Base-by-base conservation (phyloP, 2,113 vertebrate genomes). In the Calyptommatus sinebrachiatus region DNA sequence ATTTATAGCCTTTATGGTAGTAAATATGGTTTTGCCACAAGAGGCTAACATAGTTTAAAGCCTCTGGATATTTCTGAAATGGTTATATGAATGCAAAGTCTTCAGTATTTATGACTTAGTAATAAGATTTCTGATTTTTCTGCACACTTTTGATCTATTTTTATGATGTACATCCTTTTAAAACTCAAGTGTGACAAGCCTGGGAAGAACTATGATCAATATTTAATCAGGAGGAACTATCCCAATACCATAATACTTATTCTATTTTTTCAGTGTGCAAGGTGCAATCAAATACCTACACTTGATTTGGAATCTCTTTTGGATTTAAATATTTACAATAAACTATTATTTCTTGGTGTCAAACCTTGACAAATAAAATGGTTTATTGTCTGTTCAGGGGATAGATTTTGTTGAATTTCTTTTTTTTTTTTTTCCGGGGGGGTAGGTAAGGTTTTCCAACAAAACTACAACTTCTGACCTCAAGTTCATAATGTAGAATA, bases 221-320 rank as follows among this genome's bases (percentile, higher is more conserved):
- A 67, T 77, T 53, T 77, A 77, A 77, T 77, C 28, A 76, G 61
- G 41, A 76, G 46, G 68, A 26, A 53, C 21, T 77, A n/a, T 77
- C 63, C 63, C 45, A 68, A 50, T 67, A 77, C 9, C 53, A 11
- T 12, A 57, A 29, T 5, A 11, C 28, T 29, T 14, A 65, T 5
- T 29, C 31, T 28, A 16, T 76, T 20, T 28, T 53, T 57, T 68
- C 68, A 12, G 50, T 21, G 14, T 35, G 28, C 41, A 77, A 57
- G 35, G 26, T 45, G 12, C 14, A 24, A 63, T 62, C 31, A 62
- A 63, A 62, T 62, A 62, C 21, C n/a, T 53, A 48, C 22, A 29
- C 20, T 50, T 48, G 45, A n/a, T n/a, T 14, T 28, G 24, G 45
- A n/a, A 71, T 18, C 11, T 50, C 45, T n/a, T 3, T 57, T 69